Base-by-base conservation (phyloP, 2,888 invertebrate species). In the Troilus luridus region DNA sequence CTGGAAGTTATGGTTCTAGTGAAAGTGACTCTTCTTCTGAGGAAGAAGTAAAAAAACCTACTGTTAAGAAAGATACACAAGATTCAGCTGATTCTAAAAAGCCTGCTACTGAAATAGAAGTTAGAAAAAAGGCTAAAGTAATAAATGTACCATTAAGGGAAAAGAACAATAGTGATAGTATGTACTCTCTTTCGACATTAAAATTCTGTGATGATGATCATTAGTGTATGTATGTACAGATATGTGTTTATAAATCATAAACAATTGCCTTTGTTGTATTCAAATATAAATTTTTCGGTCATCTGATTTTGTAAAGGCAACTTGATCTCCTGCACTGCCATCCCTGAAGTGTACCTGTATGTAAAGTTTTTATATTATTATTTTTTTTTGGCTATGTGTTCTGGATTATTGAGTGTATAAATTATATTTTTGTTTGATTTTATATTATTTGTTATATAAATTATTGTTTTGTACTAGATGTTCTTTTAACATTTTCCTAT, bases 21-120 rank as follows among this genome's bases (percentile, higher is more conserved):
- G 90, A 41, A 12, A 90, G 41, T 85, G 90, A 60, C 12, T 85
- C 85, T 60, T 85, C 85, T 10, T 90, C 90, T n/a, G 90, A 90
- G 27, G 59, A 85, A 85, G 90, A 90, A 41, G 41, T 27, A 5
- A 88, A 60, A 62, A 90, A 88, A 27, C 41, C 27, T 60, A 19
- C 60, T 10, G 88, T 90, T 62, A 90, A 88, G 60, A 90, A 88
- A 27, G 90, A 90, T 56, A 27, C 88, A 27, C 90, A 90, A 58
- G 90, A 90, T 90, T 90, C 90, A 19, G 54, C 41, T 2, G 90
- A 90, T 60, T 88, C 90, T 0, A 90, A 88, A 88, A 90, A 85
- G 62, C 90, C 58, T 10, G 41, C 64, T 27, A 90, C 88, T 88
- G 90, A 90, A n/a, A 24, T 41, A n/a, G 90, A 90, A 54, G 60